Evolutionary conservation across 2,113 vertebrate species (phyloP).

Genomic region (Dendrocopos noguchii): DNA sequence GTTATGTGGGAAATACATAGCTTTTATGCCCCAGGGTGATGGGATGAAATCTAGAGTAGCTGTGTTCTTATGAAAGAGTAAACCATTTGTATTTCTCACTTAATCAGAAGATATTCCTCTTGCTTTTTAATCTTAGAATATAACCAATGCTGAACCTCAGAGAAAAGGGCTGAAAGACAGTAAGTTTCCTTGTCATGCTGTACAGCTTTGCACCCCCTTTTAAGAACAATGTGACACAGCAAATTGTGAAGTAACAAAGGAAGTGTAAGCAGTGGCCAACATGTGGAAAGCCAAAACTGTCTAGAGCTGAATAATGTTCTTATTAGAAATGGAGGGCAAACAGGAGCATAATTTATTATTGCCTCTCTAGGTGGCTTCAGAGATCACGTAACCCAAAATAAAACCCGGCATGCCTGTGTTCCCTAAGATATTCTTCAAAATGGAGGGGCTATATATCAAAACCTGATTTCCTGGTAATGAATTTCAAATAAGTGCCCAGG

Average conservation of each 20-base stretch:
- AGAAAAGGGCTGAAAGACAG: not conserved
- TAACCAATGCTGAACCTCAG: not conserved
- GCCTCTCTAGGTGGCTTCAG: slow-evolving; percentile 29
- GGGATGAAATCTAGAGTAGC: not conserved
- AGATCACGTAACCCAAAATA: slow-evolving; percentile 47
- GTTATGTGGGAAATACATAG: not conserved
- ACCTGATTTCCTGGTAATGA: slow-evolving; percentile 77
- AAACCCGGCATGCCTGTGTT: slow-evolving; percentile 46
- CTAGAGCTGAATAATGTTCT: slow-evolving; percentile 20
- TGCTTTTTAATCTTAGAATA: not conserved
- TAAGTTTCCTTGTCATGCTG: not conserved
- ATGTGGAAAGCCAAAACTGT: slow-evolving; percentile 39
- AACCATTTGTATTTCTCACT: not conserved
- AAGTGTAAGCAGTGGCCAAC: slow-evolving; percentile 7
- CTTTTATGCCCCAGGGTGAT: not conserved
- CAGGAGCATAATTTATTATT: slow-evolving; percentile 45
- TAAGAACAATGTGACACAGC: not conserved
- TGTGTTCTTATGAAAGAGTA: not conserved
- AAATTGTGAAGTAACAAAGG: slow-evolving; percentile 31
- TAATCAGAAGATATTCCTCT: not conserved
- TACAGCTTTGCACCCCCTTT: not conserved
- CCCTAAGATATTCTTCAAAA: slow-evolving; percentile 57
- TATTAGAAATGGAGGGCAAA: slow-evolving; percentile 51
- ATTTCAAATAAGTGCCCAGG: slow-evolving; percentile 69
- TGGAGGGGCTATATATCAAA: slow-evolving; percentile 69